Conservation (phyloP, 2,113 vertebrate species). For the Emydura subglobosa region DNA sequence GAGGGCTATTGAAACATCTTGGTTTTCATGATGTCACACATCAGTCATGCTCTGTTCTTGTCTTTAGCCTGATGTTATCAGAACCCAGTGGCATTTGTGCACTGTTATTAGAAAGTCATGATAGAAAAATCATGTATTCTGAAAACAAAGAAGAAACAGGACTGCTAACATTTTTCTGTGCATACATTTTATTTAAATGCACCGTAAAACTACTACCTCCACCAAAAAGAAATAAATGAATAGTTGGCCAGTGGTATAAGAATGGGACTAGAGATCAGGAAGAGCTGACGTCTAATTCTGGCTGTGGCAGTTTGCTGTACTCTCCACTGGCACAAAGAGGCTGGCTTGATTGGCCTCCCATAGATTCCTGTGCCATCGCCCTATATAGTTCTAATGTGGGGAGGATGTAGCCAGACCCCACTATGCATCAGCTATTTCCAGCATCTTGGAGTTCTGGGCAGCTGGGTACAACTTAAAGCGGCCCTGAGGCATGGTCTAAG, state of each 20-base stretch:
- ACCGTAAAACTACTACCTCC: neutral
- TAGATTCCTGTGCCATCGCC: neutral
- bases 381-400: neutral
- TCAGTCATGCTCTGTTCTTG: neutral
- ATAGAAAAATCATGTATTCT: neutral
- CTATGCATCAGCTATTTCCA: neutral
- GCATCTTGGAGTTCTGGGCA: neutral
- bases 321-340: neutral
- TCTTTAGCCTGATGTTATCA: fast-evolving
- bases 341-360: neutral
- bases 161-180: neutral
- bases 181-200: neutral
- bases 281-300: neutral
- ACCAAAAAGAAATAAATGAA: neutral
- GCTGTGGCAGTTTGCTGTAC: fast-evolving
- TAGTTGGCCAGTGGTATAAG: neutral
- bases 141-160: slow-evolving; percentile 1
- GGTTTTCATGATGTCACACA: neutral
- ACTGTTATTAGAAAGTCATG: neutral
- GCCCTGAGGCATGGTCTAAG: neutral
- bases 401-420: neutral
- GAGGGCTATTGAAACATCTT: neutral
- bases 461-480: neutral
- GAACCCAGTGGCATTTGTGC: neutral
- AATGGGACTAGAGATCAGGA: neutral